A percentile compares a stretch with the other conserved stretches of the same genome.
Conservation (phyloP, 2,797 vertebrate species). For the Zalophus californianus region DNA sequence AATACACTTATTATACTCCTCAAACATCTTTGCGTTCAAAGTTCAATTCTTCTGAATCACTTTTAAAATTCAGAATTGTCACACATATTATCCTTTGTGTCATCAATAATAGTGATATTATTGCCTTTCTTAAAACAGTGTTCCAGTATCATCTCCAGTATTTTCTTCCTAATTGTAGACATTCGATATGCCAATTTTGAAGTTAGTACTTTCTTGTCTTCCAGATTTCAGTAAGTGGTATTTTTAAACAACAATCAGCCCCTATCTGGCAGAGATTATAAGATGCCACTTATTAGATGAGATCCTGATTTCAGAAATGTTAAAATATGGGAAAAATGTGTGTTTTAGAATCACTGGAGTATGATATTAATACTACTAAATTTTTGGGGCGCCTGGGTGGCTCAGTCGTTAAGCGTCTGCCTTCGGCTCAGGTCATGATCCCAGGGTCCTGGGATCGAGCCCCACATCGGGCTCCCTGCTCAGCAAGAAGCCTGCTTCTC, state of each 20-base stretch:
- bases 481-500: too few relatives aligned
- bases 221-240: neutral
- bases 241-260: neutral
- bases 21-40: slow-evolving; percentile 4
- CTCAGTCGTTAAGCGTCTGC: too few relatives aligned
- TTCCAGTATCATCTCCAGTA: neutral
- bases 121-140: neutral
- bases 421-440: too few relatives aligned
- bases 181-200: neutral
- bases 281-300: neutral
- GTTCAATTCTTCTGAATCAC: neutral
- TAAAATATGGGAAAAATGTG: neutral
- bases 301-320: neutral
- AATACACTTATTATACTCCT: neutral
- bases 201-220: neutral
- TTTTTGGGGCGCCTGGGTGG: too few relatives aligned
- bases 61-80: neutral
- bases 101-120: neutral
- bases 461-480: too few relatives aligned
- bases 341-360: neutral
- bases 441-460: too few relatives aligned
- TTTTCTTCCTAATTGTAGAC: slow-evolving; percentile 8
- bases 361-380: neutral
- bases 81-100: neutral
- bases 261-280: neutral